Conservation (phyloP, 1,140 invertebrate genomes). For the Bursaphelenchus mucronatus region DNA sequence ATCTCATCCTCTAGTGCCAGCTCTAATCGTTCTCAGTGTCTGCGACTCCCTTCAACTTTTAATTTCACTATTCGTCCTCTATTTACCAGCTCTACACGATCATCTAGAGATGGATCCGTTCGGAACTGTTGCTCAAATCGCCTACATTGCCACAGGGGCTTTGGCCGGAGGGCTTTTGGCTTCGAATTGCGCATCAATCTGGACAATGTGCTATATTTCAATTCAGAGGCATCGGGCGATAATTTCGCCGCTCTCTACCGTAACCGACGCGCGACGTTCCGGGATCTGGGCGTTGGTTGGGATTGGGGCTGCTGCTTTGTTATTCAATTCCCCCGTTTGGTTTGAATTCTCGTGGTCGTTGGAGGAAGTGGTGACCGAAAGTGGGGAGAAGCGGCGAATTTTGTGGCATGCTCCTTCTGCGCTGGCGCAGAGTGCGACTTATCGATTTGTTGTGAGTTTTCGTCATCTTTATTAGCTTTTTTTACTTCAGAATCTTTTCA, state of each 20-base stretch:
- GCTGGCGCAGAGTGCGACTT: slow-evolving; percentile 29
- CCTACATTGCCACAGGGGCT: slow-evolving; percentile 52
- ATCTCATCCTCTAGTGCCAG: slow-evolving; percentile 52
- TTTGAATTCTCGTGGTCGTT: slow-evolving; percentile 37
- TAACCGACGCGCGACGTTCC: slow-evolving; percentile 23
- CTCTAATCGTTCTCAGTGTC: slow-evolving; percentile 50
- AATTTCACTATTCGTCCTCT: slow-evolving; percentile 55
- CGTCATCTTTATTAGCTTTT: not conserved
- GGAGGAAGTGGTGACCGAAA: slow-evolving; percentile 16
- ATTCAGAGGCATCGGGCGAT: slow-evolving; percentile 54
- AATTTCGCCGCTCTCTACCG: slow-evolving; percentile 46
- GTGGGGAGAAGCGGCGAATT: slow-evolving; percentile 25
- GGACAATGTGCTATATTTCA: slow-evolving; percentile 58
- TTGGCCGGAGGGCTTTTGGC: slow-evolving; percentile 55
- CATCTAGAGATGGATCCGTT: slow-evolving; percentile 43
- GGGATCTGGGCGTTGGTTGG: slow-evolving; percentile 29
- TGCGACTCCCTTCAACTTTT: slow-evolving; percentile 56
- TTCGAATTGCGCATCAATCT: slow-evolving; percentile 56
- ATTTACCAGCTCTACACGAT: slow-evolving; percentile 55
- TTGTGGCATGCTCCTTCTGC: slow-evolving; percentile 28
- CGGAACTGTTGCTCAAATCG: slow-evolving; percentile 48
- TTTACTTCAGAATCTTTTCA: not conserved
- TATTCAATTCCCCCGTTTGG: slow-evolving; percentile 57
- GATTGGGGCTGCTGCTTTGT: slow-evolving; percentile 42
- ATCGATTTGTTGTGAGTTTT: slow-evolving; percentile 29